Conservation (phyloP, 2,113 vertebrate genomes). For the Toxotes jaculatrix region DNA sequence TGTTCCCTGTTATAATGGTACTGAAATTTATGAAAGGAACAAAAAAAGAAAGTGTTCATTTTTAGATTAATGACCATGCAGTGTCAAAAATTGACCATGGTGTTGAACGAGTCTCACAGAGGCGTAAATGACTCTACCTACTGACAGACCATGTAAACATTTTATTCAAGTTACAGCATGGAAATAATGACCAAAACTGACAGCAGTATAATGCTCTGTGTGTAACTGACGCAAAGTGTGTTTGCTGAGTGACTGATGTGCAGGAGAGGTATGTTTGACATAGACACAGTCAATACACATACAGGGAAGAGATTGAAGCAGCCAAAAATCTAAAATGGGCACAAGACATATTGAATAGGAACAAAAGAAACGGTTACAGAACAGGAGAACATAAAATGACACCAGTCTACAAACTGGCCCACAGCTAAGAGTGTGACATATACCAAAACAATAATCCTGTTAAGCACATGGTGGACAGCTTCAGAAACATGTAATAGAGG, state of each 20-base stretch:
- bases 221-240: neutral
- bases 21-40: neutral
- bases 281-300: neutral
- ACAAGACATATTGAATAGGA: neutral
- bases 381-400: neutral
- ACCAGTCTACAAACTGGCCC: neutral
- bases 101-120: neutral
- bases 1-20: neutral
- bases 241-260: slow-evolving; percentile 12
- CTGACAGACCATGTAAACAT: slow-evolving; percentile 11
- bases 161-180: slow-evolving; percentile 4
- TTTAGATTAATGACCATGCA: neutral
- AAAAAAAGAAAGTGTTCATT: neutral
- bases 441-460: neutral
- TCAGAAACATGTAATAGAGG: neutral
- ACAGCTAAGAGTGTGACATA: neutral
- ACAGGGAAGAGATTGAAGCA: neutral
- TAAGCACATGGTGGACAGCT: neutral
- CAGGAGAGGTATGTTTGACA: neutral
- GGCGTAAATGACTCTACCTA: neutral
- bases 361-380: neutral
- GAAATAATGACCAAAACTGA: slow-evolving; percentile 18
- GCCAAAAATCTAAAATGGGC: neutral
- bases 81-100: neutral
- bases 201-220: neutral